Evolutionary conservation across 2,797 vertebrate genomes (phyloP).

Genomic region (Neostethus bicornis): DNA sequence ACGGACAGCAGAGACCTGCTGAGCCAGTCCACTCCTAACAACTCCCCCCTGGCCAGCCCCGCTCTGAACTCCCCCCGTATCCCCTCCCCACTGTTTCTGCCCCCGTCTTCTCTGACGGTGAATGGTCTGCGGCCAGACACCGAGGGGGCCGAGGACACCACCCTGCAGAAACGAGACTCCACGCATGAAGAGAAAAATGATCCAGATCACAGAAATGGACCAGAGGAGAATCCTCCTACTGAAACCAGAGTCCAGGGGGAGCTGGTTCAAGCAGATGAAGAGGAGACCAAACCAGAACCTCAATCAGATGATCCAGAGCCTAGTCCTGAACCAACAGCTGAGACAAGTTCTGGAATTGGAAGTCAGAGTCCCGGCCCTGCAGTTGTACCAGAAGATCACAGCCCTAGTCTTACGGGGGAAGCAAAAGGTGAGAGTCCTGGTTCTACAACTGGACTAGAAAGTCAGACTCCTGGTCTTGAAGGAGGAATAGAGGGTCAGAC

Average conservation of each 20-base stretch:
- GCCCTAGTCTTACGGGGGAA: no score
- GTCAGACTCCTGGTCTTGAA: no score
- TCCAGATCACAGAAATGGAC: no score
- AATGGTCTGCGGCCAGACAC: slow-evolving; percentile 20
- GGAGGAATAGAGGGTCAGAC: no score
- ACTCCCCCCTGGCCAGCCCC: slow-evolving; percentile 82
- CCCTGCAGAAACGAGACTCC: background rate
- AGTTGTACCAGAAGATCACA: no score
- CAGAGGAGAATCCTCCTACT: background rate
- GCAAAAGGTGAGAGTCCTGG: no score
- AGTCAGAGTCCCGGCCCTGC: no score
- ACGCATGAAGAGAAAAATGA: background rate
- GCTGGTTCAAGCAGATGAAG: background rate
- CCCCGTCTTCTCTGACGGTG: slow-evolving; percentile 38
- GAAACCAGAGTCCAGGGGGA: slow-evolving; percentile 9
- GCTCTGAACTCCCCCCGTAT: background rate
- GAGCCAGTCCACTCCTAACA: slow-evolving; percentile 80
- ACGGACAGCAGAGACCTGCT: slow-evolving; percentile 82
- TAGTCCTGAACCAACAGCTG: background rate
- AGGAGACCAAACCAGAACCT: slow-evolving; percentile 2
- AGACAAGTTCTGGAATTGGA: no score
- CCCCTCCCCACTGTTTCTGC: background rate
- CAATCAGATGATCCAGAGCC: slow-evolving; percentile 8
- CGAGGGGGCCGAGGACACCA: background rate
- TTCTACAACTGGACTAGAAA: no score